These are phyloP conservation scores for Sciurus vulgaris DNA, from an alignment of 2,797 vertebrate species.

Conservation along the genomic window DNA sequence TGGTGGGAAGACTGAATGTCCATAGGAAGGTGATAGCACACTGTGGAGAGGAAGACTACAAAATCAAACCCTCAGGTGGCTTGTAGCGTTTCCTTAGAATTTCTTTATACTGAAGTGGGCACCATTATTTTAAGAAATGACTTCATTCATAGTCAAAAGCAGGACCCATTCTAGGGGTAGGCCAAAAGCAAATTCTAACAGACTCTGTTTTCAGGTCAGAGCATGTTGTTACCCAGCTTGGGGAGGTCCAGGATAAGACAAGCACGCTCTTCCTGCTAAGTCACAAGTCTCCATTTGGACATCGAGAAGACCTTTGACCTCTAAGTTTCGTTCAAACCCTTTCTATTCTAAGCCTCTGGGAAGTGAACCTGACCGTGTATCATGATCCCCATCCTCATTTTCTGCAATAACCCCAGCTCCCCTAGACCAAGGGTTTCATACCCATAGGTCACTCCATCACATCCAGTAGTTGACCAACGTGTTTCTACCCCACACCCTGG, in stretches of 20 bases:
- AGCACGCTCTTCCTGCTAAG: background rate
- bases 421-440: background rate
- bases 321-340: background rate
- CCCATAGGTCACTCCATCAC: background rate
- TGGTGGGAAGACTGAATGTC: background rate
- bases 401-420: background rate
- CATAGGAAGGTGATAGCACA: background rate
- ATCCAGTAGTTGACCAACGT: background rate
- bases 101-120: constrained; percentile 20
- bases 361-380: background rate
- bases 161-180: background rate
- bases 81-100: background rate
- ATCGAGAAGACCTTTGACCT: constrained; percentile 1
- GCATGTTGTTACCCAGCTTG: background rate
- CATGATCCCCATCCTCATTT: background rate
- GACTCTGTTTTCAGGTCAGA: background rate
- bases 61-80: background rate
- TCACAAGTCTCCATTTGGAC: background rate
- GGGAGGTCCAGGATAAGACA: background rate
- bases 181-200: background rate
- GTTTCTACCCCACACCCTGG: background rate
- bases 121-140: constrained; percentile 13
- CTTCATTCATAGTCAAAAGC: background rate
- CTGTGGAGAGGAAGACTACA: background rate
- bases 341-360: background rate